Base-by-base conservation (phyloP, 2,888 invertebrate species). In the Coenonympha arcania region DNA sequence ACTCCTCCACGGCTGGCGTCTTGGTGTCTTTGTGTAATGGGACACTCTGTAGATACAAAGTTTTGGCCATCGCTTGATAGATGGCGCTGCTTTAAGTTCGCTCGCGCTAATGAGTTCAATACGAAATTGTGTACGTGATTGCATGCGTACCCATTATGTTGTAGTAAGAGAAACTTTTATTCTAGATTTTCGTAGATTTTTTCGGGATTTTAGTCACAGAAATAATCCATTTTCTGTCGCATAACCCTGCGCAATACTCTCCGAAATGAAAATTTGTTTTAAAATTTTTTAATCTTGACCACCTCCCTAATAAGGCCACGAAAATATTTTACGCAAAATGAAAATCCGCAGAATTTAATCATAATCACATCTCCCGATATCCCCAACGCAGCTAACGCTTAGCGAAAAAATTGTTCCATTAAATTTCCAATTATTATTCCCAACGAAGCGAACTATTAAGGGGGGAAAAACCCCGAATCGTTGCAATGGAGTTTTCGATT, bases 401-500 rank as follows among this genome's bases (percentile, higher is more conserved):
- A 33, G 2, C 31, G 16, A 40, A 13, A 45, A 49, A 40, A 13
- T n/a, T 18, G 13, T 37, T 45, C 36, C 20, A 44, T 45, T 45
- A 50, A 50, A 40, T 47, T 44, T 44, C 43, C 47, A 50, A 52
- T 49, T 33, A 48, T 49, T 33, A 48, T 37, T 46, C 41, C 41
- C 45, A 45, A 45, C 44, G 37, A 52, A 43, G 45, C 49, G 24
- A 49, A 50, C 43, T 47, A 50, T 47, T 30, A 53, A 18, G 22
- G 6, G 6, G 6, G n/a, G 6, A 39, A 31, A 46, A 42, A 28
- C 5, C 9, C 22, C 30, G 13, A 41, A 50, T 33, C 26, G 30
- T 39, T 43, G 52, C 50, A 46, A 48, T 33, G 39, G 36, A 51
- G 48, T 53, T 49, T 56, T 45, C 40, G 33, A 51, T 53, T 53